A percentile compares a stretch with the other conserved stretches of the same genome.
These are phyloP conservation scores for Montipora capricornis DNA, from an alignment of 64 coral and sea anemone species.

Conservation along the genomic window DNA sequence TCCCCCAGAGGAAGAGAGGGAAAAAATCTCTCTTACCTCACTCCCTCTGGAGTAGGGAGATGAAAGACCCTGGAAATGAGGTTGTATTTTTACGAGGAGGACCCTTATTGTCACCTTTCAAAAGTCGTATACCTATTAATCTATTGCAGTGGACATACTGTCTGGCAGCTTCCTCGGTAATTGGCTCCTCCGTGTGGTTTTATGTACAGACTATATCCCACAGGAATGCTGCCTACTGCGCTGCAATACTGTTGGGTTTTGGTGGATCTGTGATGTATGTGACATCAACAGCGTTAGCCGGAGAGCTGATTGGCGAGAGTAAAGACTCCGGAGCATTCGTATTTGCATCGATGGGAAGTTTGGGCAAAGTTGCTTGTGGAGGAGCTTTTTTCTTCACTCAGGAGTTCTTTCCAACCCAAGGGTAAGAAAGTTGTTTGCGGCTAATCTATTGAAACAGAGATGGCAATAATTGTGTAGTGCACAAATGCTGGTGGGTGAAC, in stretches of 20 bases:
- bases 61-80: too few species aligned
- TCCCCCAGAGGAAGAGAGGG: too few species aligned
- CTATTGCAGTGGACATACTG: slow-evolving; percentile 31
- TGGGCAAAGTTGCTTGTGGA: slow-evolving; percentile 19
- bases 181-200: slow-evolving; percentile 43
- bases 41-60: too few species aligned
- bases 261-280: slow-evolving; percentile 38
- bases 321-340: slow-evolving; percentile 39
- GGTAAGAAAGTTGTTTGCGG: background rate
- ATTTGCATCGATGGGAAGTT: background rate
- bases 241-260: slow-evolving; percentile 14
- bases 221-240: slow-evolving; percentile 28
- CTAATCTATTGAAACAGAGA: too few species aligned
- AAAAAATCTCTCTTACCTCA: too few species aligned
- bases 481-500: too few species aligned
- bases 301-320: slow-evolving; percentile 20
- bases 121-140: background rate
- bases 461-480: too few species aligned
- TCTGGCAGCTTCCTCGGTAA: background rate
- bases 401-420: background rate
- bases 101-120: too few species aligned
- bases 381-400: slow-evolving; percentile 3
- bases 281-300: slow-evolving; percentile 19
- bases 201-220: background rate
- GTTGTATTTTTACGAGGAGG: too few species aligned